A percentile compares a stretch with the other conserved stretches of the same genome.
Conservation (phyloP, 2,113 vertebrate species). For the Cynoglossus semilaevis region DNA sequence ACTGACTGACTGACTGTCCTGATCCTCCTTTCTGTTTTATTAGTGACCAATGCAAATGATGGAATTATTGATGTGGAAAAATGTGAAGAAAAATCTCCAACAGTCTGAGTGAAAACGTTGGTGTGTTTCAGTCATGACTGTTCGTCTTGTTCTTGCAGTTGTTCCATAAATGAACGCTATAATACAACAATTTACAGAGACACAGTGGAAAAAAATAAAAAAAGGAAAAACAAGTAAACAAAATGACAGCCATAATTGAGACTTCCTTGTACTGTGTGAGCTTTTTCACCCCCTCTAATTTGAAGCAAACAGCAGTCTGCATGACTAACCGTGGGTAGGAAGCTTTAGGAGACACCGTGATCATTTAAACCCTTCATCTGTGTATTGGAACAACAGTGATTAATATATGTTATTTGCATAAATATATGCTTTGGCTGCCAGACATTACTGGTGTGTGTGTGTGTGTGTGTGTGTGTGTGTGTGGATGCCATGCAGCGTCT, state of each 20-base stretch:
- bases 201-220: slow-evolving; percentile 3
- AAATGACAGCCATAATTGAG: slow-evolving; percentile 18
- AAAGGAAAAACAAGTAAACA: background rate
- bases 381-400: slow-evolving; percentile 43
- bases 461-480: too few relatives aligned
- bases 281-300: slow-evolving; percentile 45
- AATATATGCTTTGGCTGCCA: slow-evolving; percentile 34
- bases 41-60: too few relatives aligned
- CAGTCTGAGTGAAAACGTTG: too few relatives aligned
- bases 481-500: slow-evolving; percentile 17
- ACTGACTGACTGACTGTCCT: too few relatives aligned
- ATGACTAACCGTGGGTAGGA: slow-evolving; percentile 45
- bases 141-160: too few relatives aligned
- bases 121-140: too few relatives aligned
- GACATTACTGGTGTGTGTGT: slow-evolving; percentile 21
- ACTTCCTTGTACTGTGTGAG: slow-evolving; percentile 15
- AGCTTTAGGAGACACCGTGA: slow-evolving; percentile 36
- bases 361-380: slow-evolving; percentile 47
- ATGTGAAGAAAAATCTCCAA: too few relatives aligned
- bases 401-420: slow-evolving; percentile 53
- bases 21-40: too few relatives aligned
- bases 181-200: slow-evolving; percentile 26
- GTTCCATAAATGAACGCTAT: too few relatives aligned
- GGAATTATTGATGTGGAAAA: too few relatives aligned
- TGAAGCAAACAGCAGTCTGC: slow-evolving; percentile 47